These are phyloP conservation scores for Leptobrachium leishanense DNA, from an alignment of 2,113 vertebrate species.

Conservation along the genomic window DNA sequence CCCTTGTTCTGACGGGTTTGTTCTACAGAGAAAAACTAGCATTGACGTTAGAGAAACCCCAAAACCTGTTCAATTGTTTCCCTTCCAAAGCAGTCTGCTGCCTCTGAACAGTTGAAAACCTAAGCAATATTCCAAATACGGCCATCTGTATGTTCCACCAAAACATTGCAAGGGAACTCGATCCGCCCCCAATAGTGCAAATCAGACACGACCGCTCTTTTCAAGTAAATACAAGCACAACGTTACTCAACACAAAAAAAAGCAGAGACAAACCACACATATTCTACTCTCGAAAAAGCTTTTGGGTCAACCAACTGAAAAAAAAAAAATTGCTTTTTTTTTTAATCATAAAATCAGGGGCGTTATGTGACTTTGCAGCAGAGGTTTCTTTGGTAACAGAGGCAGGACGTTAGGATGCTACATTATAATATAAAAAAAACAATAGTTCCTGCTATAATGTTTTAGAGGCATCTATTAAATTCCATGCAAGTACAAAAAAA, in stretches of 20 bases:
- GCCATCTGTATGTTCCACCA: constrained; percentile 1
- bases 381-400: constrained; percentile 93
- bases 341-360: constrained; percentile 47
- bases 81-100: constrained; percentile 63
- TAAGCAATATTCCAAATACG: background rate
- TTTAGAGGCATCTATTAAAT: constrained; percentile 71
- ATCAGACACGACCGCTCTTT: constrained; percentile 81
- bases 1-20: constrained; percentile 67
- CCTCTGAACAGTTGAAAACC: background rate
- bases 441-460: constrained; percentile 67
- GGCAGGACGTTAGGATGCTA: constrained; percentile 77
- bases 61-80: background rate
- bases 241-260: constrained; percentile 61
- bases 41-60: background rate
- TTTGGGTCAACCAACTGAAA: constrained; percentile 64
- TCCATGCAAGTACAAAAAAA: constrained; percentile 71
- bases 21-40: constrained; percentile 76
- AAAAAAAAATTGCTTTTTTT: constrained; percentile 19
- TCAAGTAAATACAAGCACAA: constrained; percentile 79
- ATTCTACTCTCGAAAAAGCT: constrained; percentile 57
- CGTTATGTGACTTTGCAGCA: constrained; percentile 66
- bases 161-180: constrained; percentile 53
- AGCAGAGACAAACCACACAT: constrained; percentile 56
- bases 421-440: constrained; percentile 58
- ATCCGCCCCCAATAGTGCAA: constrained; percentile 81